Conservation (phyloP, 2,797 vertebrate species). For the Gymnothorax reevesii region DNA sequence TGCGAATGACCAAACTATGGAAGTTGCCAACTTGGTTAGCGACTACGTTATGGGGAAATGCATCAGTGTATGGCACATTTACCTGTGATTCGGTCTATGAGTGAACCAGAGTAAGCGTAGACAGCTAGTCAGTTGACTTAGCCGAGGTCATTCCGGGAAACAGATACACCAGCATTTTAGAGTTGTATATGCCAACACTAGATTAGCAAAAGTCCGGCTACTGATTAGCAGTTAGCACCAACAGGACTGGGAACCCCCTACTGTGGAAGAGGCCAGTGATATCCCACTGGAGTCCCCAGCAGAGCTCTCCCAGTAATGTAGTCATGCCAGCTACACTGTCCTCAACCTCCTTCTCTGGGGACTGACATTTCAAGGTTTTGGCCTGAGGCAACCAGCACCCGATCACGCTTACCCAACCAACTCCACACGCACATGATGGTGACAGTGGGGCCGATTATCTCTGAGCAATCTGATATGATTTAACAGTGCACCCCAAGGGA, state of each 20-base stretch:
- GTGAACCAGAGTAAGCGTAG: too few relatives aligned
- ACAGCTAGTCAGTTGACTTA: too few relatives aligned
- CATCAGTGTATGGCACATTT: too few relatives aligned
- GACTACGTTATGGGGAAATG: too few relatives aligned
- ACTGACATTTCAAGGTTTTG: slow-evolving; percentile 25
- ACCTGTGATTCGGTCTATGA: too few relatives aligned
- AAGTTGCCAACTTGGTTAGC: too few relatives aligned
- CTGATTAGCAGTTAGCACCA: background rate
- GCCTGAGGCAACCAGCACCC: background rate
- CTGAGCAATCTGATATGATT: slow-evolving; percentile 32
- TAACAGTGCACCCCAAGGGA: slow-evolving; percentile 45
- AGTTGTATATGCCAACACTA: too few relatives aligned
- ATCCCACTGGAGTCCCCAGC: background rate
- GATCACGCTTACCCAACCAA: background rate
- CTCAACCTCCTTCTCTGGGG: background rate
- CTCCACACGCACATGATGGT: background rate
- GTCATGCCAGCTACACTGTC: background rate
- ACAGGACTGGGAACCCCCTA: background rate
- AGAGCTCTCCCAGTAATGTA: background rate
- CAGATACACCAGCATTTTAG: too few relatives aligned
- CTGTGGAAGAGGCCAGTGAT: background rate
- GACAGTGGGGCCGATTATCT: background rate
- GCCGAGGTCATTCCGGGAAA: too few relatives aligned
- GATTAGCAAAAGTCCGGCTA: background rate
- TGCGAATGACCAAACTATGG: too few relatives aligned